These are phyloP conservation scores for Crepidodera aurea DNA, from an alignment of 2,888 invertebrate species.

Conservation along the genomic window DNA sequence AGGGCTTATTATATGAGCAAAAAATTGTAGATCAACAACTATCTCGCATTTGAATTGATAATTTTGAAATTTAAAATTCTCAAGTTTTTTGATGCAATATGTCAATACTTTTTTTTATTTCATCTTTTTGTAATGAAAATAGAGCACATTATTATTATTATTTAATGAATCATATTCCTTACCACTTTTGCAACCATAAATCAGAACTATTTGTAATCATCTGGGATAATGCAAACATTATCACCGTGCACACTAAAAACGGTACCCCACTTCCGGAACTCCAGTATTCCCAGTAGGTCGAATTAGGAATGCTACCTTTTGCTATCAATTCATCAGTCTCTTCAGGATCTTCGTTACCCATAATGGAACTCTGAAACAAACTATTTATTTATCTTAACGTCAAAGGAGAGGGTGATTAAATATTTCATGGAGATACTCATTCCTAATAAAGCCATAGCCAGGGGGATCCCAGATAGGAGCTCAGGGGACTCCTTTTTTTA, in stretches of 20 bases:
- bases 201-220: constrained; percentile 75
- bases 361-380: constrained; percentile 9
- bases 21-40: too few species aligned
- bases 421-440: too few species aligned
- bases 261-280: constrained; percentile 71
- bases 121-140: too few species aligned
- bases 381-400: not conserved
- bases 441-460: too few species aligned
- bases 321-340: constrained; percentile 72
- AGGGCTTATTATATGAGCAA: too few species aligned
- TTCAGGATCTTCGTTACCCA: constrained; percentile 61
- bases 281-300: constrained; percentile 75
- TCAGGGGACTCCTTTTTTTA: too few species aligned
- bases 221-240: constrained; percentile 73
- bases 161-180: constrained; percentile 44
- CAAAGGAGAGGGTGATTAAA: too few species aligned
- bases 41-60: too few species aligned
- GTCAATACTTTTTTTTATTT: too few species aligned
- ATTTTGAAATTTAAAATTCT: too few species aligned
- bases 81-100: too few species aligned
- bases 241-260: constrained; percentile 64
- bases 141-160: not conserved
- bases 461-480: too few species aligned
- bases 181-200: constrained; percentile 83
- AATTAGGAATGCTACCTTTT: constrained; percentile 69